A percentile compares a stretch with the other conserved stretches of the same genome.
Evolutionary conservation across 2,113 vertebrate species (phyloP).

Genomic region (Bungarus multicinctus): DNA sequence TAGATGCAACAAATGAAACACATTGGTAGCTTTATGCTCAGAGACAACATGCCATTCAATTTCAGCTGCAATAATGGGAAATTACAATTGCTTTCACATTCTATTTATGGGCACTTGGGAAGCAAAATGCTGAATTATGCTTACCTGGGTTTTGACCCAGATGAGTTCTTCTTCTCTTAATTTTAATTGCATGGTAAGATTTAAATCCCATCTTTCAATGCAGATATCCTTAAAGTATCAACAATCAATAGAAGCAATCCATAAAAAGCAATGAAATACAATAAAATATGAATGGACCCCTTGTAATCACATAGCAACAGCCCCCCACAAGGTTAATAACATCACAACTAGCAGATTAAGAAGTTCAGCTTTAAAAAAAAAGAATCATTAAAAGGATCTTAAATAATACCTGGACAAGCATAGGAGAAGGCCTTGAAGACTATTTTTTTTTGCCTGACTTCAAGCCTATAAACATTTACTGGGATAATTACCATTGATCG

Average conservation of each 20-base stretch:
- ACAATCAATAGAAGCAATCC: not conserved
- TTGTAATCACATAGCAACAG: not conserved
- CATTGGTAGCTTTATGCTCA: not conserved
- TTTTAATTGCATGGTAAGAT: not conserved
- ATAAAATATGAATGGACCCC: not conserved
- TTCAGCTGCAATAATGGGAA: not conserved
- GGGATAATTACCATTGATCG: not conserved
- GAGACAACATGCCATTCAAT: too few species aligned
- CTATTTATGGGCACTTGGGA: not conserved
- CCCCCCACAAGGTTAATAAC: not conserved
- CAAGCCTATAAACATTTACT: not conserved
- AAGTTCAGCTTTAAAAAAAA: not conserved
- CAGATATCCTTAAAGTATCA: not conserved
- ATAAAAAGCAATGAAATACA: not conserved
- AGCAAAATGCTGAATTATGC: not conserved
- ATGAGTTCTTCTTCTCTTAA: not conserved
- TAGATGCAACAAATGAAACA: not conserved
- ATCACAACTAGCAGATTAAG: not conserved
- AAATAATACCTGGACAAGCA: not conserved
- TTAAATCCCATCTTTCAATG: not conserved
- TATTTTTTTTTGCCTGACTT: not conserved
- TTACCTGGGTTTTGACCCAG: not conserved
- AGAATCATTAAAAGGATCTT: not conserved
- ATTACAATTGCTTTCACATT: not conserved
- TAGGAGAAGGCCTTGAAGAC: not conserved